These are phyloP conservation scores for Schlechtendalia chinensis DNA, from an alignment of 1,140 invertebrate genomes.

Conservation along the genomic window DNA sequence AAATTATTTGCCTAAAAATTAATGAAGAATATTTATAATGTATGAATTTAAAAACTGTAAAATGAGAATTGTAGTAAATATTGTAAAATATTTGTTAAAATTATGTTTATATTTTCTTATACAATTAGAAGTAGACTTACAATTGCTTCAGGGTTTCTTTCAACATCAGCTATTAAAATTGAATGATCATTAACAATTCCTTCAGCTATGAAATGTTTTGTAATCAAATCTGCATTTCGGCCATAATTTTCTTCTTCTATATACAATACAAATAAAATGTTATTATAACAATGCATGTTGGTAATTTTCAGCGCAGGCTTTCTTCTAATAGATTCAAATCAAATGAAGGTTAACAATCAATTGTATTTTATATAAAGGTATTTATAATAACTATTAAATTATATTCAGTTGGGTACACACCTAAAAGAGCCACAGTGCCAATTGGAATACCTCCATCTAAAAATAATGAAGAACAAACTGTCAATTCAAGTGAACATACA, in stretches of 20 bases:
- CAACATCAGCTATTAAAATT: constrained; percentile 23
- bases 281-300: too few species aligned
- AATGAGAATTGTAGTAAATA: too few species aligned
- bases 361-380: background rate
- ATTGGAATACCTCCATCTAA: constrained; percentile 41
- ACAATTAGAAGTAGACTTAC: background rate
- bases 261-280: background rate
- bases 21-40: too few species aligned
- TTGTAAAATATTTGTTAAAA: too few species aligned
- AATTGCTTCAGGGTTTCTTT: constrained; percentile 10
- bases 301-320: too few species aligned
- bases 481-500: background rate
- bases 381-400: background rate
- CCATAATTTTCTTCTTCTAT: constrained; percentile 41
- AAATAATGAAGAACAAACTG: background rate
- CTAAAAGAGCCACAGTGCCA: constrained; percentile 13
- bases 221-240: constrained; percentile 24
- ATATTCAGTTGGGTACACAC: background rate
- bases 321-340: too few species aligned
- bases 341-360: too few species aligned
- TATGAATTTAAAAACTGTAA: too few species aligned
- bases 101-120: too few species aligned
- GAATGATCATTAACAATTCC: constrained; percentile 18
- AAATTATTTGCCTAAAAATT: constrained; percentile 9
- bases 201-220: constrained; percentile 44